These are phyloP conservation scores for Podiceps cristatus DNA, from an alignment of 2,113 vertebrate genomes.

Conservation along the genomic window DNA sequence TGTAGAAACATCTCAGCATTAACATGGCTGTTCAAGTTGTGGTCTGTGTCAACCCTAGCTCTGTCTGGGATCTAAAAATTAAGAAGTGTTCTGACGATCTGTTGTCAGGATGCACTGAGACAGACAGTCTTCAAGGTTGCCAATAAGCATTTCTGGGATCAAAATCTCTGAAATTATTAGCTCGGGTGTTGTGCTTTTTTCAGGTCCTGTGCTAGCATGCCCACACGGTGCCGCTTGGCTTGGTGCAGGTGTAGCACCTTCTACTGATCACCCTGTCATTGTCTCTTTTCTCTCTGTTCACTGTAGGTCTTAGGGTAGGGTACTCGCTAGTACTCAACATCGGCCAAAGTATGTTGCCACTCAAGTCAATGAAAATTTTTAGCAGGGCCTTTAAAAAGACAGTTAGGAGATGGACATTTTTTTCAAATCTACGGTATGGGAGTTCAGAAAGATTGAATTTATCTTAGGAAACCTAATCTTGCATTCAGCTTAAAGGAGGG, in stretches of 20 bases:
- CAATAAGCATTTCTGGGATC: background rate
- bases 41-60: background rate
- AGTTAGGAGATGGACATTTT: background rate
- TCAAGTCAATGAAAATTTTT: background rate
- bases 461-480: constrained; percentile 16
- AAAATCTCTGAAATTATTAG: background rate
- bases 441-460: background rate
- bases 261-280: fast-evolving
- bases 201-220: background rate
- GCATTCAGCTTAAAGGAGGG: background rate
- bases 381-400: background rate
- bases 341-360: background rate
- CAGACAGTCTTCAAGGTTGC: background rate
- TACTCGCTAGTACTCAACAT: background rate
- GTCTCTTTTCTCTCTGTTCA: background rate
- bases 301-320: background rate
- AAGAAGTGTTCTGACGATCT: background rate
- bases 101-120: background rate
- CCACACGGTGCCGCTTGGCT: fast-evolving
- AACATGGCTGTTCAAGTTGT: background rate
- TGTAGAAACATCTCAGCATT: background rate
- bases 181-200: background rate
- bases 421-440: background rate
- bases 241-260: background rate
- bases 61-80: background rate